phyloP scores from a whole-genome alignment of 2,113 vertebrate species.

The Verasper variegatus region DNA sequence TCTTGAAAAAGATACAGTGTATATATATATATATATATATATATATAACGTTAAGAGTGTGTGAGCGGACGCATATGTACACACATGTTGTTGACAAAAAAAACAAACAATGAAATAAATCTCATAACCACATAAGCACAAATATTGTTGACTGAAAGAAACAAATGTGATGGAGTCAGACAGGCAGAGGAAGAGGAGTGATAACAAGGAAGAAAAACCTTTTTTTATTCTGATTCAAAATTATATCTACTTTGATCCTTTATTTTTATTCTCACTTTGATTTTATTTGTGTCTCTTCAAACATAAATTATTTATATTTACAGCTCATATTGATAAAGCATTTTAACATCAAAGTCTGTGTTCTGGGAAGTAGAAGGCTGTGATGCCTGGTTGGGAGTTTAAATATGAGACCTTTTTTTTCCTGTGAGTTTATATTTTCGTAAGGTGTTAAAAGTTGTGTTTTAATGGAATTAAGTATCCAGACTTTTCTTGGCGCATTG shows the following conservation, averaged over 20 bases:
- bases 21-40: too few species aligned
- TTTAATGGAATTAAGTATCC: neutral
- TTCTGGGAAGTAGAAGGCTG: neutral
- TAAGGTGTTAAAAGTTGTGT: neutral
- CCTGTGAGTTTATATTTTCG: neutral
- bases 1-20: conserved; percentile 11
- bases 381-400: neutral
- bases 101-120: neutral
- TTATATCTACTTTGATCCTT: neutral
- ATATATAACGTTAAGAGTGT: neutral
- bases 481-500: neutral
- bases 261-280: neutral
- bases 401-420: neutral
- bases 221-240: neutral
- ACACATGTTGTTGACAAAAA: neutral
- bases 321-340: neutral
- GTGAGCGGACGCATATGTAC: neutral
- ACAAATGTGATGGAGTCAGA: neutral
- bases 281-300: neutral
- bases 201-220: neutral
- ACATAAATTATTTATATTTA: neutral
- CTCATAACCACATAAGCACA: neutral
- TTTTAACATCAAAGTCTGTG: neutral
- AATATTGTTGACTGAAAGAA: neutral
- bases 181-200: neutral